These are phyloP conservation scores for Bombus pascuorum DNA, from an alignment of 1,140 invertebrate genomes.

Conservation along the genomic window DNA sequence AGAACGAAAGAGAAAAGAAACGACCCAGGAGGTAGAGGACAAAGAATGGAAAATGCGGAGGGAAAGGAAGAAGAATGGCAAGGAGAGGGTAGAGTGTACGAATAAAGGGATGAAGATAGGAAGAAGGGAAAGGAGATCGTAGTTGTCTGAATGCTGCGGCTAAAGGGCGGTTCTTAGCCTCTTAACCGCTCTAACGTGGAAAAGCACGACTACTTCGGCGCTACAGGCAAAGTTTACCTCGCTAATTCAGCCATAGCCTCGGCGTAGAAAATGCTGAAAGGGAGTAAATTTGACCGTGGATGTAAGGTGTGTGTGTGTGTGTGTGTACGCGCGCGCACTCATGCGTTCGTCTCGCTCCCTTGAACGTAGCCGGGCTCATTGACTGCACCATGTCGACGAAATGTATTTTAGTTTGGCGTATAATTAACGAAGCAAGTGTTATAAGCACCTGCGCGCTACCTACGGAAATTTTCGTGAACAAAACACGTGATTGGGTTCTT, in stretches of 20 bases:
- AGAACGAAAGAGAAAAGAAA: not conserved
- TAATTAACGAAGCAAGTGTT: conserved; percentile 53
- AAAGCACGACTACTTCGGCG: conserved; percentile 58
- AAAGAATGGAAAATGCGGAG: not conserved
- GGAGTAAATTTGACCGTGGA: conserved; percentile 53
- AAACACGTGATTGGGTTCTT: conserved; percentile 45
- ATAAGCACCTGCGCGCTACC: conserved; percentile 35
- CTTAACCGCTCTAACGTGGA: conserved; percentile 60
- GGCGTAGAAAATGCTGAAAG: conserved; percentile 51
- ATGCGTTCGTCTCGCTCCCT: not conserved
- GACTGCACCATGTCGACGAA: conserved; percentile 42
- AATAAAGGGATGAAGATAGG: not conserved
- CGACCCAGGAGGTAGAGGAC: too few species aligned
- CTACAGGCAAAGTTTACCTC: conserved; percentile 60
- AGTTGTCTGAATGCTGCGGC: conserved; percentile 60
- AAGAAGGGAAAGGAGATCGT: conserved; percentile 27
- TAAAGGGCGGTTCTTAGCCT: conserved; percentile 59
- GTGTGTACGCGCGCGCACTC: not conserved
- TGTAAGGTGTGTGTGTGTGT: not conserved
- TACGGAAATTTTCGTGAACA: conserved; percentile 36
- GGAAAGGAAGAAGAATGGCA: too few species aligned
- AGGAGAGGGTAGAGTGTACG: not conserved
- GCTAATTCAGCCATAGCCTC: conserved; percentile 55
- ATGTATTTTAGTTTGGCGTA: conserved; percentile 47
- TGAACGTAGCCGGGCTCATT: conserved; percentile 26